Evolutionary conservation across 2,888 invertebrate species (phyloP), one percentile per base, ranked within the genome.

Genomic region (Tipula unca): DNA sequence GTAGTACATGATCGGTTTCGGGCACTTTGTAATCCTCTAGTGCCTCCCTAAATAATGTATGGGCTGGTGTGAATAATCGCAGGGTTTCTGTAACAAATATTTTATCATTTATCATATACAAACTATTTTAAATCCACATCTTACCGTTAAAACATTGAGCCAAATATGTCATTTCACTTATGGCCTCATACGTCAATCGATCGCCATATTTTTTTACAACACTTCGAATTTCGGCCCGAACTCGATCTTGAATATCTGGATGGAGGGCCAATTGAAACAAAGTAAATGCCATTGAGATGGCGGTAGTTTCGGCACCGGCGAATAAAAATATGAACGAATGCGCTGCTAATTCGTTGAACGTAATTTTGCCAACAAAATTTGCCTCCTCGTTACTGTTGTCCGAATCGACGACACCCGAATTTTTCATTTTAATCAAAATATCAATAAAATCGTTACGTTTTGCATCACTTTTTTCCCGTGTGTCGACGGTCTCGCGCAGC

Each of bases 1-100:
- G 89, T 1, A 91, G 86, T 0, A 88, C 87, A 0, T 89, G 86
- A 20, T 89, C 87, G 0, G 88, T 88, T 0, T 87, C 87, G 0
- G 90, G 89, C 1, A 92, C 86, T 29, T 86, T 85, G 87, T 90
- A 91, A 69, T 90, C 89, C 36, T 88, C 88, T 6, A 86, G 87
- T 39, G 91, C 89, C 1, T 88, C 69, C 48, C 91, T 89, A 0
- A 89, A 89, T 0, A 92, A 86, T 0, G 89, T 87, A 0, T 89
- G 87, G 1, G 90, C 86, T 0, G 91, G 90, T 8, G 92, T 91
- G 87, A 92, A 91, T 85, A 90, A 89, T 13, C 92, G 89, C 2
- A 92, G 88, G 0, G 91, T 89, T 88, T 92, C 92, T 91, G 88
- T 5, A 87, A 88, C 14, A 13, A 10, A 3, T 86, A 84, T 10